Conservation (phyloP, 2,797 vertebrate genomes). For the Alca torda region DNA sequence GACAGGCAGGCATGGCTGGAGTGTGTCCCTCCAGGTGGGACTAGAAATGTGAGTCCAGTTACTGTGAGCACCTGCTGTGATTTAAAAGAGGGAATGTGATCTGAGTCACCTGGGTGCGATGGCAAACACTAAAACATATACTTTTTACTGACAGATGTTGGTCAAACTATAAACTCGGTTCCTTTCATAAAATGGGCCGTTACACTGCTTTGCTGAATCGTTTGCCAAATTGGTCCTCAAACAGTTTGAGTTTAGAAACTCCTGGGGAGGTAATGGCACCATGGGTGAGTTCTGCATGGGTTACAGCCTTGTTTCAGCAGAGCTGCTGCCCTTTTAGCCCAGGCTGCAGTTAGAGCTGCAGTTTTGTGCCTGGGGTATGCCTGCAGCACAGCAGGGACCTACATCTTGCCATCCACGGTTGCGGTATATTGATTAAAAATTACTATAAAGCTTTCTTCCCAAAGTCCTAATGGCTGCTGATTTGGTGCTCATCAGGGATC, state of each 20-base stretch:
- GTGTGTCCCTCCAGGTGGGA: neutral
- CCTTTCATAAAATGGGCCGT: neutral
- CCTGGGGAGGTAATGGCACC: neutral
- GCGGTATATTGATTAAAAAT: neutral
- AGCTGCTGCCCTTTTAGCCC: neutral
- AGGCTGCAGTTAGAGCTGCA: neutral
- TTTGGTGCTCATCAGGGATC: rapidly evolving
- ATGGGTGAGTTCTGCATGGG: rapidly evolving
- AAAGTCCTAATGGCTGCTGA: neutral
- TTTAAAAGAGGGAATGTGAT: neutral
- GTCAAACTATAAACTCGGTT: neutral
- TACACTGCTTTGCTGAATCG: neutral
- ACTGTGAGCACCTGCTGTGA: neutral
- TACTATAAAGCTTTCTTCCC: neutral
- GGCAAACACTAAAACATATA: neutral
- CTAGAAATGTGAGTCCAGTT: neutral
- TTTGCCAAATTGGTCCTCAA: neutral
- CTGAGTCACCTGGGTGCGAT: neutral
- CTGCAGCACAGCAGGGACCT: neutral
- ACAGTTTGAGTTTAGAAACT: neutral
- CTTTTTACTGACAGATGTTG: neutral
- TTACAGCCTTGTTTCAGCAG: neutral
- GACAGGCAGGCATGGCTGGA: neutral
- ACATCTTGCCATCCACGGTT: rapidly evolving
- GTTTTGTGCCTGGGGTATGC: neutral